phyloP scores from a whole-genome alignment of 2,888 invertebrate species.

The Machimus rusticus region DNA sequence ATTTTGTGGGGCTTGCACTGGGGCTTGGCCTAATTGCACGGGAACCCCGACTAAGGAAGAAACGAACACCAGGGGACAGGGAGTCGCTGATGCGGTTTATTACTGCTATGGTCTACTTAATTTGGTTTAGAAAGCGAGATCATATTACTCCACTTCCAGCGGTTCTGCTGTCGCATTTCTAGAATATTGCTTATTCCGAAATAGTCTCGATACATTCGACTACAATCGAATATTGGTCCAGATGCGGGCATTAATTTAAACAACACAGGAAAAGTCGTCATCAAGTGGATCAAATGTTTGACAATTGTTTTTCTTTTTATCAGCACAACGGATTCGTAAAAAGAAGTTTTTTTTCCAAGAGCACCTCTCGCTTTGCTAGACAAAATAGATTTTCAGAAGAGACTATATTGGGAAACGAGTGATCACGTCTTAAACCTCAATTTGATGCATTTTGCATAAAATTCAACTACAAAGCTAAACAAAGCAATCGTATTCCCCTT shows the following conservation, averaged over 20 bases:
- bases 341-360: not conserved
- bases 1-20: not conserved
- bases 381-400: no score
- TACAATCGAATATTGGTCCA: not conserved
- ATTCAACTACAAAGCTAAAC: no score
- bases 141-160: not conserved
- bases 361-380: no score
- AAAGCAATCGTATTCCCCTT: not conserved
- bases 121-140: not conserved
- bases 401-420: no score
- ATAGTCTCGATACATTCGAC: not conserved
- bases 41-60: not conserved
- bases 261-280: not conserved
- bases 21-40: not conserved
- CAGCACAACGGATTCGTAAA: not conserved
- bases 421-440: no score
- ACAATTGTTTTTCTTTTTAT: not conserved
- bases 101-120: conserved; percentile 36
- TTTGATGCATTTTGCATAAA: no score
- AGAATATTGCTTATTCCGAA: not conserved
- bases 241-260: not conserved
- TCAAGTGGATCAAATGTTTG: not conserved
- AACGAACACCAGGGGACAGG: not conserved
- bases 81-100: not conserved
- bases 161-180: not conserved